Evolutionary conservation across 2,113 vertebrate species (phyloP).

Genomic region (Bungarus multicinctus): DNA sequence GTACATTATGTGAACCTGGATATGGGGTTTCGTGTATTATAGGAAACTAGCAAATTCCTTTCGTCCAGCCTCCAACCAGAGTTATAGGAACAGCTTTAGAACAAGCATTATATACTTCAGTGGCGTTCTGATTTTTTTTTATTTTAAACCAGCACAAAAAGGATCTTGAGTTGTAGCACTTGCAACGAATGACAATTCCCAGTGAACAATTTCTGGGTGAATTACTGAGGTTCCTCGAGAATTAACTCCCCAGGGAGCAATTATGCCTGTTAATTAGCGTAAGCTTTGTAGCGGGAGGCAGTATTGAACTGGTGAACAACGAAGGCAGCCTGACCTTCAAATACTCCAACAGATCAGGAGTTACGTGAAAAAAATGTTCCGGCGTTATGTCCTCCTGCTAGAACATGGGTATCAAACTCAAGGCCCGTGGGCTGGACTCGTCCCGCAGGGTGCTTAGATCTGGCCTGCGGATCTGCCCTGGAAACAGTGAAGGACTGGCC

Average conservation of each 20-base stretch:
- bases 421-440: no score
- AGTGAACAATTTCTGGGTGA: neutral
- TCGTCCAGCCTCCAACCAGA: neutral
- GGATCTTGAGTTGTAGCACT: neutral
- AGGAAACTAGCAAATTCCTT: neutral
- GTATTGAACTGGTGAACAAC: neutral
- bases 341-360: neutral
- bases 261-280: neutral
- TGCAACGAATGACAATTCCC: neutral
- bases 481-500: no score
- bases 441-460: no score
- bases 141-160: neutral
- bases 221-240: neutral
- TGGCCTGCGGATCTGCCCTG: no score
- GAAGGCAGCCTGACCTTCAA: neutral
- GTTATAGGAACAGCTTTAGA: no score
- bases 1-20: neutral
- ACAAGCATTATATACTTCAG: neutral
- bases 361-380: neutral
- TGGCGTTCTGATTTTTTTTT: accelerated
- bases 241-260: neutral
- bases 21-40: neutral
- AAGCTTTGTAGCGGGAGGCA: neutral
- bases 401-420: no score
- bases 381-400: neutral